A percentile compares a stretch with the other conserved stretches of the same genome.
phyloP scores from a whole-genome alignment of 2,888 invertebrate genomes.

The Morinoia aosen region DNA sequence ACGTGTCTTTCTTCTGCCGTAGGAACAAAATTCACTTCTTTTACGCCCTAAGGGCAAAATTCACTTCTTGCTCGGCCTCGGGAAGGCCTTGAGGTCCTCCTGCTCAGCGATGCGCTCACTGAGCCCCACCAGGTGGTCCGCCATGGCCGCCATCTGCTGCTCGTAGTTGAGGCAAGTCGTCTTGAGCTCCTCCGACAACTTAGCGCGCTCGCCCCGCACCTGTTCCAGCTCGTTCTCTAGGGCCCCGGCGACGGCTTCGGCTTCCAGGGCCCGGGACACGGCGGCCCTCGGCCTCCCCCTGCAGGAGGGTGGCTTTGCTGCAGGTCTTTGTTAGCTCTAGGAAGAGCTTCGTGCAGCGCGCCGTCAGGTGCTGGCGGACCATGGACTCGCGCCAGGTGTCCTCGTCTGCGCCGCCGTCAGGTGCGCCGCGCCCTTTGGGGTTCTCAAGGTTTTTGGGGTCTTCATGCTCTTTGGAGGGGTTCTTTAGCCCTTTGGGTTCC shows the following conservation, averaged over 20 bases:
- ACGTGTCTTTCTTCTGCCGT: not conserved
- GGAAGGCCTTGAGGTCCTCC: constrained; percentile 75
- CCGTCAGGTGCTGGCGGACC: constrained; percentile 62
- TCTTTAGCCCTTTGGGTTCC: not conserved
- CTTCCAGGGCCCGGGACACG: not conserved
- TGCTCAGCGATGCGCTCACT: constrained; percentile 88
- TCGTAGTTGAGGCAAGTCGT: constrained; percentile 75
- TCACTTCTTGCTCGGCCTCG: not conserved
- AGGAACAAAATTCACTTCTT: not conserved
- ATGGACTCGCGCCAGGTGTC: constrained; percentile 58
- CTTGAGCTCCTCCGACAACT: not conserved
- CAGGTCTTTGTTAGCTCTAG: constrained; percentile 61
- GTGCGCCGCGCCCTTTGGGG: not conserved
- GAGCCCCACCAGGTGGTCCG: constrained; percentile 83
- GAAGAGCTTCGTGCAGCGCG: constrained; percentile 63
- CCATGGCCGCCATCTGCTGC: constrained; percentile 82
- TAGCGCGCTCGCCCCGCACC: not conserved
- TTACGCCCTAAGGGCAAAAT: not conserved
- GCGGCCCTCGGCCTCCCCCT: constrained; percentile 60
- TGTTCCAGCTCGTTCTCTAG: not conserved
- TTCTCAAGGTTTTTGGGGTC: not conserved
- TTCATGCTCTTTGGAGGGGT: not conserved
- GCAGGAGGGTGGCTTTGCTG: constrained; percentile 62
- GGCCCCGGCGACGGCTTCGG: not conserved
- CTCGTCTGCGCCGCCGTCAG: too few relatives aligned